Conservation (phyloP, 2,113 vertebrate genomes). For the Kryptolebias marmoratus region DNA sequence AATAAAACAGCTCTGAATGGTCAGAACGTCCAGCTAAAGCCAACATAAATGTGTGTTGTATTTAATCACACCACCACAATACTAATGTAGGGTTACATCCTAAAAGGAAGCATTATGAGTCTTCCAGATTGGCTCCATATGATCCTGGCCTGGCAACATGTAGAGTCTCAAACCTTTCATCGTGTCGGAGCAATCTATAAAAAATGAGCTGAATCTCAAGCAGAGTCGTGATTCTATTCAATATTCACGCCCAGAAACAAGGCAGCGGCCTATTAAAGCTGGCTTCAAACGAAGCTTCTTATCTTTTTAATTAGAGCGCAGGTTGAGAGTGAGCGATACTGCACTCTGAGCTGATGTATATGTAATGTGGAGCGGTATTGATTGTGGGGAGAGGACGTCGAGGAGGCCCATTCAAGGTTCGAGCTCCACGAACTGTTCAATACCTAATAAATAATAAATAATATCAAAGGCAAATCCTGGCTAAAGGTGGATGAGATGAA, state of each 20-base stretch:
- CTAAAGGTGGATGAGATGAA: constrained; percentile 71
- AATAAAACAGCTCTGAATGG: neutral
- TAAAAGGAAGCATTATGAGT: neutral
- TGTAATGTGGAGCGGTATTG: constrained; percentile 65
- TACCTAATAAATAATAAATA: constrained; percentile 63
- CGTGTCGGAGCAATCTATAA: constrained; percentile 29
- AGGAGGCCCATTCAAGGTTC: constrained; percentile 50
- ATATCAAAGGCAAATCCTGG: constrained; percentile 74
- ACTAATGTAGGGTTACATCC: neutral
- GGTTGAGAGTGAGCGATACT: constrained; percentile 61
- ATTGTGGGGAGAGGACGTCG: constrained; percentile 40
- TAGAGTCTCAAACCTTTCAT: constrained; percentile 13
- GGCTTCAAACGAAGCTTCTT: constrained; percentile 67
- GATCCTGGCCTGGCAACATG: neutral
- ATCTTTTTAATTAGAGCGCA: constrained; percentile 76
- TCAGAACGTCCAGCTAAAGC: neutral
- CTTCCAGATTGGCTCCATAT: neutral
- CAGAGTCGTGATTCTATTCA: constrained; percentile 59
- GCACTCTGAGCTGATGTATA: constrained; percentile 62
- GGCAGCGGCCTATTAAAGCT: constrained; percentile 54
- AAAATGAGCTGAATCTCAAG: constrained; percentile 39
- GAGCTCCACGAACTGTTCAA: constrained; percentile 56
- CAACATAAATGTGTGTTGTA: neutral
- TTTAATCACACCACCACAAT: neutral
- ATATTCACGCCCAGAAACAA: constrained; percentile 68